phyloP scores from a whole-genome alignment of 2,888 invertebrate species.

The Helleia helle region DNA sequence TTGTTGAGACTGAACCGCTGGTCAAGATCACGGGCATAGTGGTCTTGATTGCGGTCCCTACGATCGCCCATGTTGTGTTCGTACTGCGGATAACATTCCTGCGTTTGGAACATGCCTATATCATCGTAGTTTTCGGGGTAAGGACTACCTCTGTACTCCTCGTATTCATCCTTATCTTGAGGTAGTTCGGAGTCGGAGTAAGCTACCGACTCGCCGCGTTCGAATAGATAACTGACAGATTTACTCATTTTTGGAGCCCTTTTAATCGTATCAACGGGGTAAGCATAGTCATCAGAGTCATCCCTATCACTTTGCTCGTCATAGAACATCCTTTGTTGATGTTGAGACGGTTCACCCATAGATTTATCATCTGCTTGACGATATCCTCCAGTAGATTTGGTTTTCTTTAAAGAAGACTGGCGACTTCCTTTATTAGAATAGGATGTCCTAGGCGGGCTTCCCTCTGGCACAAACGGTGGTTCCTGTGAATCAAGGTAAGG shows the following conservation, averaged over 20 bases:
- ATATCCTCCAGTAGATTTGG: constrained; percentile 45
- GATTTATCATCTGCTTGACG: constrained; percentile 51
- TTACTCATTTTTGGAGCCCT: constrained; percentile 61
- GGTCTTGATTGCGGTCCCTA: constrained; percentile 35
- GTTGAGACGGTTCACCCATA: constrained; percentile 48
- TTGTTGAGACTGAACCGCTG: constrained; percentile 66
- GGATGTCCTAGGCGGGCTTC: constrained; percentile 57
- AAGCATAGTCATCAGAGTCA: constrained; percentile 66
- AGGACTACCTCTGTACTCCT: constrained; percentile 58
- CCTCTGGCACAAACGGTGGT: constrained; percentile 61
- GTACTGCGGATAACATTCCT: constrained; percentile 64
- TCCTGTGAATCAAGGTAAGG: constrained; percentile 67
- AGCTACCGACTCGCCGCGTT: constrained; percentile 57
- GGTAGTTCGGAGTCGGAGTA: constrained; percentile 62
- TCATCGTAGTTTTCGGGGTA: constrained; percentile 65
- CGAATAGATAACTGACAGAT: constrained; percentile 54
- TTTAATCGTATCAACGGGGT: constrained; percentile 67
- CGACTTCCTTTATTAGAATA: constrained; percentile 66
- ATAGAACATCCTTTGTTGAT: constrained; percentile 49
- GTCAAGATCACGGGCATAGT: constrained; percentile 54
- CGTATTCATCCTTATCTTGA: constrained; percentile 59
- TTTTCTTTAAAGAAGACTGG: constrained; percentile 61
- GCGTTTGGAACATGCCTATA: constrained; percentile 59
- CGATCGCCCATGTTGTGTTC: constrained; percentile 37
- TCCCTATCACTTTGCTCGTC: constrained; percentile 62